Evolutionary conservation across 2,113 vertebrate species (phyloP), one percentile per base, ranked within the genome.

Genomic region (Labrus mixtus): DNA sequence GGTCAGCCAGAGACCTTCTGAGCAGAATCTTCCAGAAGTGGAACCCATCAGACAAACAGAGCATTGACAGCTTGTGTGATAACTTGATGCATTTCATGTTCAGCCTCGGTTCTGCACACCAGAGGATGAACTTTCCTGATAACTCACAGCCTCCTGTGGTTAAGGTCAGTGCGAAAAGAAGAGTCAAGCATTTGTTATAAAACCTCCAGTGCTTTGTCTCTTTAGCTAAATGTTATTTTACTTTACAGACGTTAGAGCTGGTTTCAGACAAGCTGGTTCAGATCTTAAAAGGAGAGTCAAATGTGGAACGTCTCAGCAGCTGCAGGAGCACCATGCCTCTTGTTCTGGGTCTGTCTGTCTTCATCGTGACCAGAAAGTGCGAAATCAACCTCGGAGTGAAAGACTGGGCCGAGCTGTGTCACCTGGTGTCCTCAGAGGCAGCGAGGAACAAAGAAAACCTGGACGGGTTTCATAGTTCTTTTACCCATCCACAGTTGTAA

Each of bases 21-120:
- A 25, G 84, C 29, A 78, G 6, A 22, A 66, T 93, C 69, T 90
- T 95, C 70, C 55, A 89, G 67, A 78, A 84, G 13, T 93, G 92
- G 91, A 9, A 45, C 8, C 83, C 85, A 1, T 76, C 76, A n/a
- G 81, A 86, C 20, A 61, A 39, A n/a, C 48, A 70, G 17, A 84
- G 65, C 70, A 85, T 75, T 0, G 3, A 36, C 6, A 57, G 2
- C 13, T 20, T 94, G 7, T 51, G 25, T 25, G 3, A 72, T 0
- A 45, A 0, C 20, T 19, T 94, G 74, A 0, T 0, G 0, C 0
- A 53, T 22, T 94, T 87, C 22, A 45, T 0, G 0, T 0, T 0
- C 0, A 59, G 19, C 0, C 73, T 93, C 0, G 6, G 37, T 20
- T 33, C 8, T 54, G 72, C 55, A 9, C 4, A 1, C 0, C 0